Conservation (phyloP, 2,797 vertebrate genomes). For the Huso huso region DNA sequence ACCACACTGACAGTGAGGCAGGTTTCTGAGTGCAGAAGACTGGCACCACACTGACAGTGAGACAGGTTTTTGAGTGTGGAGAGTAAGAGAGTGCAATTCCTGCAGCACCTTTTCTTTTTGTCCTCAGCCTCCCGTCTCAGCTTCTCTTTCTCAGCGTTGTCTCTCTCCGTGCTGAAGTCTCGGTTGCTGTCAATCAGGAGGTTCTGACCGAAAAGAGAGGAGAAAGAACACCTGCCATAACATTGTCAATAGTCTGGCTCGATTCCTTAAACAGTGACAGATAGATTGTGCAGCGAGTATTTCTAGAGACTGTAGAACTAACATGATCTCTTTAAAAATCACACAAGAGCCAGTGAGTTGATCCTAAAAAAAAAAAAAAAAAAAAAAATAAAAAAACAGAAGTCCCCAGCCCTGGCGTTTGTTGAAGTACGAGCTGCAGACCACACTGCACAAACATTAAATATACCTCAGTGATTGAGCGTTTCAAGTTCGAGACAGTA, state of each 20-base stretch:
- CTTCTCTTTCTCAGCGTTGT: conserved; percentile 53
- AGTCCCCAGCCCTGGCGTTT: too few species aligned
- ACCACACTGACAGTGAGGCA: background rate
- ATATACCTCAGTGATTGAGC: too few species aligned
- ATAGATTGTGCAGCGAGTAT: background rate
- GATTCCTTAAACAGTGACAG: conserved; percentile 1
- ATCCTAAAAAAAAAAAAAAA: background rate
- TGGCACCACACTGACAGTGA: background rate
- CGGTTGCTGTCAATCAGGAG: conserved; percentile 59
- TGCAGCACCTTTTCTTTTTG: conserved; percentile 46
- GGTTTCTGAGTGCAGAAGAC: background rate
- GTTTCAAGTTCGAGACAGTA: too few species aligned
- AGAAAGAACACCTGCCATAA: too few species aligned
- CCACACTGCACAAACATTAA: too few species aligned
- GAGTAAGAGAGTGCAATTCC: background rate
- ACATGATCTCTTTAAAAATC: background rate
- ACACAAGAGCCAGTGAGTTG: background rate
- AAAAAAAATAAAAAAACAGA: background rate
- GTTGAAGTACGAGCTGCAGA: too few species aligned
- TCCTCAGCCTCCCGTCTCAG: conserved; percentile 47
- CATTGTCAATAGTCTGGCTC: too few species aligned
- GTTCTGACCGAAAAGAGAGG: conserved; percentile 43
- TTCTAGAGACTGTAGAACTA: background rate
- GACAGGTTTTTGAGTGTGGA: background rate
- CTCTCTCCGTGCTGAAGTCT: conserved; percentile 52